Conservation (phyloP, 2,113 vertebrate species). For the Paraplagusia blochii region DNA sequence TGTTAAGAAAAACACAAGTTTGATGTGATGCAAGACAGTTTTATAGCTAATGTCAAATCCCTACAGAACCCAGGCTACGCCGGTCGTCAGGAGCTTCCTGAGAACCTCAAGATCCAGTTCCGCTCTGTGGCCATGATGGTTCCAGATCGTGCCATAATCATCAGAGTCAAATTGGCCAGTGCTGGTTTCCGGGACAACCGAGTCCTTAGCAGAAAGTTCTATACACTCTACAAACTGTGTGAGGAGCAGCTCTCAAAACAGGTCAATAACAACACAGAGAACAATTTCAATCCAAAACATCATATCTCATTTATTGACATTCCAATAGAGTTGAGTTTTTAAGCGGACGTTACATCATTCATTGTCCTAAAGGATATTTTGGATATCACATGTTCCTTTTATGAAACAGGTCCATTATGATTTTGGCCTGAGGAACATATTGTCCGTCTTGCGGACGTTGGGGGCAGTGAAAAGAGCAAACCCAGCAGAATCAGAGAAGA, state of each 20-base stretch:
- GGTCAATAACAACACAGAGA: constrained; percentile 45
- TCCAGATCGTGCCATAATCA: constrained; percentile 90
- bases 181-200: constrained; percentile 89
- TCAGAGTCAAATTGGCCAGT: constrained; percentile 90
- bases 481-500: constrained; percentile 47
- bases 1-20: background rate
- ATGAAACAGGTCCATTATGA: constrained; percentile 55
- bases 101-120: constrained; percentile 90
- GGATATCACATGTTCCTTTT: background rate
- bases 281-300: no score
- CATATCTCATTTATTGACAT: no score
- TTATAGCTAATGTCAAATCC: background rate
- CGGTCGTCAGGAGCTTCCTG: constrained; percentile 88
- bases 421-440: constrained; percentile 62
- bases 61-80: constrained; percentile 89
- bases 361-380: no score
- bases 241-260: constrained; percentile 93
- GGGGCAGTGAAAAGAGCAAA: constrained; percentile 53
- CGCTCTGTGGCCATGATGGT: constrained; percentile 92
- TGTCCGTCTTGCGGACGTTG: constrained; percentile 57
- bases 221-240: constrained; percentile 88
- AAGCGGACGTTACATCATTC: no score
- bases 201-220: constrained; percentile 87
- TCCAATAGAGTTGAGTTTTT: no score
- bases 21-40: background rate